A percentile compares a stretch with the other conserved stretches of the same genome.
Conservation (phyloP, 2,888 invertebrate genomes). For the Trichogramma evanescens region DNA sequence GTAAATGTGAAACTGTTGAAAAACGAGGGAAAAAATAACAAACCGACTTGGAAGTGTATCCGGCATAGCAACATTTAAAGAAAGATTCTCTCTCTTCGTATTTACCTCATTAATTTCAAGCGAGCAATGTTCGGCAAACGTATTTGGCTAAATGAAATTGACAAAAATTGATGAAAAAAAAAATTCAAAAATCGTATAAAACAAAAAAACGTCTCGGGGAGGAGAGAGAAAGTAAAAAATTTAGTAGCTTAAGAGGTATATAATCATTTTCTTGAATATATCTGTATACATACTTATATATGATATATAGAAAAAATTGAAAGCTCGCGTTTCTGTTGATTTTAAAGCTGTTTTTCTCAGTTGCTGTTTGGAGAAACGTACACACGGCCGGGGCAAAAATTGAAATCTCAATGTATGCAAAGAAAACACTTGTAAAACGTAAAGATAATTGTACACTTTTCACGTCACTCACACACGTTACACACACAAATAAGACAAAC, state of each 20-base stretch:
- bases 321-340: conserved; percentile 14
- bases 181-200: not conserved
- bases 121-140: not conserved
- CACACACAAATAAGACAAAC: conserved; percentile 4
- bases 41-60: conserved; percentile 18
- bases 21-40: not conserved
- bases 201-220: not conserved
- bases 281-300: conserved; percentile 11
- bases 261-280: not conserved
- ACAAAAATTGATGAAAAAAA: not conserved
- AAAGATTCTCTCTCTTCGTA: not conserved
- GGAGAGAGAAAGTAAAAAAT: conserved; percentile 11
- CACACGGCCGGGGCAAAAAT: not conserved
- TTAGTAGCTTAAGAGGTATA: conserved; percentile 12
- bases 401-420: not conserved
- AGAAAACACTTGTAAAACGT: not conserved
- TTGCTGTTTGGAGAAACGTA: not conserved
- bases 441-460: too few relatives aligned
- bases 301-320: conserved; percentile 4
- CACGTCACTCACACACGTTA: not conserved
- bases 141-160: too few relatives aligned
- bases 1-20: conserved; percentile 29
- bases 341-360: conserved; percentile 6
- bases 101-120: conserved; percentile 9
- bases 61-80: conserved; percentile 4